Conservation (phyloP, 1,140 invertebrate genomes). For the Drosophila sp. region DNA sequence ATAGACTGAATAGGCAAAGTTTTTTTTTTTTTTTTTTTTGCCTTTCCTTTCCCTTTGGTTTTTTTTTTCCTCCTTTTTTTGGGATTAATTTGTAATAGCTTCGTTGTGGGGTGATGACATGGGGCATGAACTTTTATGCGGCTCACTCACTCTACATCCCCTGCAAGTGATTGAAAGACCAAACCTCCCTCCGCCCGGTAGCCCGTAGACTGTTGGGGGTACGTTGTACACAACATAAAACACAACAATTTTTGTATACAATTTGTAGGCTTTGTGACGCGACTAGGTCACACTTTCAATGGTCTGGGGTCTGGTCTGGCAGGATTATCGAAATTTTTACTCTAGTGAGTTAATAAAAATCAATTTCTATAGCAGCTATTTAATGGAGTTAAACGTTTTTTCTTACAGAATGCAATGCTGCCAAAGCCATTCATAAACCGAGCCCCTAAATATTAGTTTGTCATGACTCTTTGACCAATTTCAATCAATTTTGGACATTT, state of each 20-base stretch:
- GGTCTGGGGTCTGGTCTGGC: not conserved
- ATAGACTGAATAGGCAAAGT: constrained; percentile 25
- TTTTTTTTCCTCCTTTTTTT: not conserved
- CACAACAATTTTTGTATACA: constrained; percentile 11
- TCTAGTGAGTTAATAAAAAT: not conserved
- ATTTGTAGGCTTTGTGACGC: constrained; percentile 9
- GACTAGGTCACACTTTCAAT: constrained; percentile 7
- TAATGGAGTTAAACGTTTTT: not conserved
- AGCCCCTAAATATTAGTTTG: not conserved
- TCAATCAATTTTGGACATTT: too few species aligned
- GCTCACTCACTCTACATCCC: not conserved
- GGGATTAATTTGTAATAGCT: constrained; percentile 57
- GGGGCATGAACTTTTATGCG: constrained; percentile 28
- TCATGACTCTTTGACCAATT: too few species aligned
- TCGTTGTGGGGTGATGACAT: constrained; percentile 30
- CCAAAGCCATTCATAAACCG: not conserved
- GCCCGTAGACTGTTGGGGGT: not conserved
- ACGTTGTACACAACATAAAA: constrained; percentile 5
- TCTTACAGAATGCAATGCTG: not conserved
- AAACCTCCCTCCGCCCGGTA: too few species aligned
- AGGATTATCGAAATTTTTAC: constrained; percentile 4
- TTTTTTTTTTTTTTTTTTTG: constrained; percentile 18
- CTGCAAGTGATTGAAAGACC: constrained; percentile 46
- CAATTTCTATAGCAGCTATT: not conserved
- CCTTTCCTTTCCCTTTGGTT: not conserved